Conservation (phyloP, 2,888 invertebrate species). For the Galeopsomyia nigrocyanea region DNA sequence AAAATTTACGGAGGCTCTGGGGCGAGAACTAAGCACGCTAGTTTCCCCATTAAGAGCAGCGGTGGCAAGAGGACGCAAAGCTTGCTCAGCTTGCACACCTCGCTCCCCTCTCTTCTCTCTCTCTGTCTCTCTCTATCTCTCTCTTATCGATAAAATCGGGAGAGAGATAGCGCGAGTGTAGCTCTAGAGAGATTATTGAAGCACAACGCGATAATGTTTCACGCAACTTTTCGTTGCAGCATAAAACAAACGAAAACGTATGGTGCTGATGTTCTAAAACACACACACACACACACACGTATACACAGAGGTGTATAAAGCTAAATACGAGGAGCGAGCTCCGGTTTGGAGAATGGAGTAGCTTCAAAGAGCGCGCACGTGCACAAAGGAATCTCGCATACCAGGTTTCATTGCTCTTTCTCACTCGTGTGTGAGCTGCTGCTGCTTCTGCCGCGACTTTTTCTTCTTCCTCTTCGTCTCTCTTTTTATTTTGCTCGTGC, state of each 20-base stretch:
- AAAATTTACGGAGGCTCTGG: slow-evolving; percentile 20
- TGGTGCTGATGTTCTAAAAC: too few species aligned
- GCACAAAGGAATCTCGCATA: neutral
- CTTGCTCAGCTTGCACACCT: slow-evolving; percentile 24
- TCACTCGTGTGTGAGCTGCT: too few species aligned
- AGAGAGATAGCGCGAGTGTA: neutral
- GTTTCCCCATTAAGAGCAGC: slow-evolving; percentile 30
- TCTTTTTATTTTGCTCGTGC: too few species aligned
- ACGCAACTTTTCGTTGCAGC: neutral
- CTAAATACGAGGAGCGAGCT: too few species aligned
- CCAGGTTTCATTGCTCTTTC: too few species aligned
- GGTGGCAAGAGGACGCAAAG: neutral
- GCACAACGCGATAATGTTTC: slow-evolving; percentile 43
- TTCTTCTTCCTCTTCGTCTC: too few species aligned
- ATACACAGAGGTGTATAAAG: too few species aligned
- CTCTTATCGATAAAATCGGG: slow-evolving; percentile 40
- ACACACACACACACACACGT: too few species aligned
- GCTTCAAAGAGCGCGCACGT: neutral
- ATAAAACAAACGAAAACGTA: too few species aligned
- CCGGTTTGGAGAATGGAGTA: too few species aligned
- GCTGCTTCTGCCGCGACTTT: too few species aligned
- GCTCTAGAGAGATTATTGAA: slow-evolving; percentile 38
- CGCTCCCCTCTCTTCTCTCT: neutral
- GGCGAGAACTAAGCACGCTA: slow-evolving; percentile 14
- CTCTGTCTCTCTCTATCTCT: too few species aligned